Evolutionary conservation across 2,113 vertebrate species (phyloP), one percentile per base, ranked within the genome.

Genomic region (Cyanoderma ruficeps): DNA sequence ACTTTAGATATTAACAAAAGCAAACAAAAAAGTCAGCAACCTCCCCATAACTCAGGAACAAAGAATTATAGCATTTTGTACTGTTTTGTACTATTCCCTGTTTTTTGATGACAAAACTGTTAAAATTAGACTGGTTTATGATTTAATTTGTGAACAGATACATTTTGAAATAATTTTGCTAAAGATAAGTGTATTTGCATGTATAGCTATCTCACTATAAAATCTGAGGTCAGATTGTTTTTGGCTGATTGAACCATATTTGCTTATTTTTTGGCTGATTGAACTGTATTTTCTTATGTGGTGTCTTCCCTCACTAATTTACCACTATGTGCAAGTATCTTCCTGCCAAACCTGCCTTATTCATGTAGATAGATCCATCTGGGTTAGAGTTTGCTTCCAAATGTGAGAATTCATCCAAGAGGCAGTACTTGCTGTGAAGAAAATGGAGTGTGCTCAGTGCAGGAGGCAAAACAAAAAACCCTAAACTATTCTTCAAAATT

Each of bases 41-140:
- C 5, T 49, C 8, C 16, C 10, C 22, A 10, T 18, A 71, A 53
- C 10, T 0, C 13, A 33, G 7, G 7, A 56, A 39, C 2, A 25
- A 56, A 37, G 2, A 56, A 46, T 47, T 76, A 13, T 14, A 24
- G 6, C 47, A 25, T 76, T 83, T 94, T 91, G 6, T 46, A 44
- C 7, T 35, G 4, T 6, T 86, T 65, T 67, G 31, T 67, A n/a
- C 9, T 47, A 3, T 56, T 70, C 16, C 37, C 49, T 41, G 13
- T 81, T 89, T 87, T 81, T 28, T 91, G 41, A 57, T 14, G 13
- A 44, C 3, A 53, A 9, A 46, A 35, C 5, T 55, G 12, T 55
- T 75, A 59, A 82, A 64, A 59, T 57, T 49, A 71, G 13, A 37
- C 19, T 79, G 30, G 13, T 70, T 78, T 53, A 27, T 79, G 2